Evolutionary conservation across 2,797 vertebrate genomes (phyloP).

Genomic region (Semaprochilodus insignis): DNA sequence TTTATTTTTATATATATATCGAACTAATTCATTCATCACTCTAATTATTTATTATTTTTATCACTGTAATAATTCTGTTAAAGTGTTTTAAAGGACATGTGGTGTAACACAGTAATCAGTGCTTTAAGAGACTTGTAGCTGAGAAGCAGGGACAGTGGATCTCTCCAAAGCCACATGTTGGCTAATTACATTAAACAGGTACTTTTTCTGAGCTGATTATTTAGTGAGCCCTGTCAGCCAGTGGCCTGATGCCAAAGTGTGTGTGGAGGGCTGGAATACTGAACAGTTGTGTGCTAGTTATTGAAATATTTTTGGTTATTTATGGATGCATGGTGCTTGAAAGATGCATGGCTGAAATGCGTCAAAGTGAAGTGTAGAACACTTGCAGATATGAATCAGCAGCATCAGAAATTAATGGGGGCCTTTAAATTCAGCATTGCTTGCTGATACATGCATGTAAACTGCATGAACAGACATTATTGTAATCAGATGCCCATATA

Average conservation of each 20-base stretch:
- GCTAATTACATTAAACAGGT: slow-evolving; percentile 84
- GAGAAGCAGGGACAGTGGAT: slow-evolving; percentile 63
- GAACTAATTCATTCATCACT: too few relatives aligned
- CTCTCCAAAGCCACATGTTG: slow-evolving; percentile 71
- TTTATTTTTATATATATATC: too few relatives aligned
- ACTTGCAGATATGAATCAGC: neutral
- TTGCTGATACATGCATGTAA: too few relatives aligned
- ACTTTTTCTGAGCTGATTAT: slow-evolving; percentile 85
- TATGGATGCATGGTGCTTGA: neutral
- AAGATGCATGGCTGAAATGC: neutral
- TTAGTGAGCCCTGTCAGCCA: slow-evolving; percentile 73
- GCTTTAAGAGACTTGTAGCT: slow-evolving; percentile 12
- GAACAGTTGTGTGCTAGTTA: too few relatives aligned
- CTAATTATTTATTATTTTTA: too few relatives aligned
- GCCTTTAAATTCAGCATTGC: too few relatives aligned
- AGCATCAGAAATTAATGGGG: neutral
- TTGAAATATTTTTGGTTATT: slow-evolving; percentile 36
- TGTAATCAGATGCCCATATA: too few relatives aligned
- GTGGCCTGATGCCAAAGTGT: neutral
- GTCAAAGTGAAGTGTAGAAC: neutral
- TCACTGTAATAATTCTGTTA: too few relatives aligned
- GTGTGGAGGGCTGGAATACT: neutral
- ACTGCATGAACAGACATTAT: too few relatives aligned
- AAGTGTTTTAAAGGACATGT: too few relatives aligned
- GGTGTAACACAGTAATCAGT: neutral